phyloP scores from a whole-genome alignment of 2,113 vertebrate genomes.

The Mohoua ochrocephala region DNA sequence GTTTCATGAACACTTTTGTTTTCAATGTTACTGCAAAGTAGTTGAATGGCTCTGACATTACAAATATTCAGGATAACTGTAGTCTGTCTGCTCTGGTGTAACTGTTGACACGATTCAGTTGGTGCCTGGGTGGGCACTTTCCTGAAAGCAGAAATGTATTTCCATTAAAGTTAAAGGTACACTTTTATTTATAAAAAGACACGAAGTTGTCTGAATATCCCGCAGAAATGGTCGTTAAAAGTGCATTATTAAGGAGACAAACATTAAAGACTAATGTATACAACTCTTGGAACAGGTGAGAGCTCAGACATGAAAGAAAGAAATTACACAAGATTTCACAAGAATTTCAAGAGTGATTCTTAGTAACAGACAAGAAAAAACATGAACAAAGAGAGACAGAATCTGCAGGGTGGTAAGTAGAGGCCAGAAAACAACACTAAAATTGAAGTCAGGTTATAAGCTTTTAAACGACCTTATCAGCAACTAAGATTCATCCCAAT shows the following conservation, averaged over 20 bases:
- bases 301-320: not conserved
- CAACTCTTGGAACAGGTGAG: not conserved
- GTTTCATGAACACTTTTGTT: not conserved
- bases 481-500: not conserved
- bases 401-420: not conserved
- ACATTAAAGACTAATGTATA: not conserved
- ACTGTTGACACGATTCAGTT: not conserved
- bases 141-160: not conserved
- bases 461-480: not conserved
- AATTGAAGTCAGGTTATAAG: not conserved
- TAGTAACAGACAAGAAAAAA: not conserved
- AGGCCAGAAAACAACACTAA: not conserved
- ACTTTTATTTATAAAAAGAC: not conserved
- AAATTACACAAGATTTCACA: not conserved
- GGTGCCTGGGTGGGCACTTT: not conserved
- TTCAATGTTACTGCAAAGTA: not conserved
- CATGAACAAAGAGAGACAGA: not conserved
- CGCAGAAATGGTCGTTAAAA: not conserved
- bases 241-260: not conserved
- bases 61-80: not conserved
- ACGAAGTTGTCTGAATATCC: not conserved
- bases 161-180: not conserved
- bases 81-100: not conserved
- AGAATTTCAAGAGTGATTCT: not conserved
- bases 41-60: not conserved